Evolutionary conservation across 2,888 invertebrate species (phyloP).

Genomic region (Oscheius sp.): DNA sequence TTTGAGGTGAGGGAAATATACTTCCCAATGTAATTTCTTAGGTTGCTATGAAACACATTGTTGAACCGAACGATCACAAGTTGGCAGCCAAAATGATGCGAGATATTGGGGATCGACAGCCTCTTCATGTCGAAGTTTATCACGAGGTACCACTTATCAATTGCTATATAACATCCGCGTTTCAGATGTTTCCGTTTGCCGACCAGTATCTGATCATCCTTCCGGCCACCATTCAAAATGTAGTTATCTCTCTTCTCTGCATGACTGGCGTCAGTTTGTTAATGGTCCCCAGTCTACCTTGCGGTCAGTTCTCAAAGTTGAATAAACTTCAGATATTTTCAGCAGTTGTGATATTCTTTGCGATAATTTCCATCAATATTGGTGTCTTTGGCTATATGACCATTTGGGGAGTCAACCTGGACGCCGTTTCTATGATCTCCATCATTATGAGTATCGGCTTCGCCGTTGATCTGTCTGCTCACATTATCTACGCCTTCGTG

Average conservation of each 20-base stretch:
- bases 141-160: conserved; percentile 39
- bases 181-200: conserved; percentile 71
- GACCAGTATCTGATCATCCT: conserved; percentile 73
- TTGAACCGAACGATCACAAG: conserved; percentile 72
- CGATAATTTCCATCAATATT: conserved; percentile 90
- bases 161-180: not conserved
- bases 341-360: conserved; percentile 92
- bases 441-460: conserved; percentile 96
- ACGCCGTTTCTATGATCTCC: conserved; percentile 90
- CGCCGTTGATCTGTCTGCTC: conserved; percentile 89
- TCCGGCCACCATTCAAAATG: conserved; percentile 77
- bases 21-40: conserved; percentile 35
- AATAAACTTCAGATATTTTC: conserved; percentile 77
- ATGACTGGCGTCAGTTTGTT: conserved; percentile 94
- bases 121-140: conserved; percentile 56
- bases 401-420: conserved; percentile 87
- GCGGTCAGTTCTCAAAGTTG: conserved; percentile 45
- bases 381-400: conserved; percentile 97
- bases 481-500: conserved; percentile 94
- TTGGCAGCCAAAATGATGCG: conserved; percentile 64
- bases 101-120: conserved; percentile 67
- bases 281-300: conserved; percentile 82
- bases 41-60: conserved; percentile 71
- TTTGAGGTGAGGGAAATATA: conserved; percentile 58
- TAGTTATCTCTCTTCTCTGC: conserved; percentile 83